Evolutionary conservation across 2,888 invertebrate species (phyloP).

Genomic region (Spodoptera littoralis): DNA sequence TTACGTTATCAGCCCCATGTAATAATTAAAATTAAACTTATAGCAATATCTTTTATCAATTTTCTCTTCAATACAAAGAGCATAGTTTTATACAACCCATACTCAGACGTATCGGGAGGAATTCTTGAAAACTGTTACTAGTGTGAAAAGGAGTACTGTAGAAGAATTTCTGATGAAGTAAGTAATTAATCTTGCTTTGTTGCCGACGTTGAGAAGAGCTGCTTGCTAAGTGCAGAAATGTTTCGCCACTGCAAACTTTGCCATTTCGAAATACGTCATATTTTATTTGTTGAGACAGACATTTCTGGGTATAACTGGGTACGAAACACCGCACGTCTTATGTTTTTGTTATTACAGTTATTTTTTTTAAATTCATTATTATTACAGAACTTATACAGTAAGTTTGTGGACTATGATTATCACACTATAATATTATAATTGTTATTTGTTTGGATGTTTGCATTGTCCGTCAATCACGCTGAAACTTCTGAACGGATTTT

Average conservation of each 20-base stretch:
- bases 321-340: background rate
- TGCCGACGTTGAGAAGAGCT: conserved; percentile 45
- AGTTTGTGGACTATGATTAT: too few species aligned
- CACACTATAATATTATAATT: too few species aligned
- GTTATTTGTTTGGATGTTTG: too few species aligned
- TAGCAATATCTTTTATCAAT: conserved; percentile 27
- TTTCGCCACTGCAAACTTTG: conserved; percentile 46
- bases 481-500: too few species aligned
- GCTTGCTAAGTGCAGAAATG: conserved; percentile 43
- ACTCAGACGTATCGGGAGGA: conserved; percentile 33
- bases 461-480: too few species aligned
- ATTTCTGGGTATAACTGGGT: conserved; percentile 18
- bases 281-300: conserved; percentile 34
- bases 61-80: conserved; percentile 24
- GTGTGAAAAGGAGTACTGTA: conserved; percentile 46
- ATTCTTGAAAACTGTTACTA: conserved; percentile 34
- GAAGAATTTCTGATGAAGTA: conserved; percentile 50
- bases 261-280: conserved; percentile 43
- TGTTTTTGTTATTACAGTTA: conserved; percentile 1
- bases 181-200: conserved; percentile 60
- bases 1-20: too few species aligned
- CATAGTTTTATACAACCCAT: conserved; percentile 20
- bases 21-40: too few species aligned
- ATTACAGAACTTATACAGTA: too few species aligned
- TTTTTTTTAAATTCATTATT: too few species aligned